A percentile compares a stretch with the other conserved stretches of the same genome.
Conservation (phyloP, 2,888 invertebrate genomes). For the Harpagoxenus sublaevis region DNA sequence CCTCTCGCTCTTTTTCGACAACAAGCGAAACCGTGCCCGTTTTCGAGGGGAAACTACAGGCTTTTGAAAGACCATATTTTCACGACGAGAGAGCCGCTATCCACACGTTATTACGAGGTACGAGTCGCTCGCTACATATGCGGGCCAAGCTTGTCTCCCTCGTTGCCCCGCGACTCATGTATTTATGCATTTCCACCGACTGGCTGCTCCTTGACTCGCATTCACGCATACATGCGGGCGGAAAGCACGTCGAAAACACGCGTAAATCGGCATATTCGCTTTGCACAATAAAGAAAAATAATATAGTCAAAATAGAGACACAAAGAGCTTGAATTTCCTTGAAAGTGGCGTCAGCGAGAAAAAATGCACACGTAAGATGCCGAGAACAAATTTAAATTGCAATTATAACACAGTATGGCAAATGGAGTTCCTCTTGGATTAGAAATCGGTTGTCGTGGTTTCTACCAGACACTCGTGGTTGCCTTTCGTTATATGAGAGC, state of each 20-base stretch:
- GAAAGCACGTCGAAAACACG: conserved; percentile 27
- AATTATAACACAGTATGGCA: conserved; percentile 12
- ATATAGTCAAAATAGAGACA: neutral
- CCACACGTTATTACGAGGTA: conserved; percentile 81
- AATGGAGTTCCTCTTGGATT: conserved; percentile 18
- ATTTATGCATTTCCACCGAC: conserved; percentile 84
- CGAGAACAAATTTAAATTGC: neutral
- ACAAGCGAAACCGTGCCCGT: conserved; percentile 54
- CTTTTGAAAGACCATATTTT: conserved; percentile 80
- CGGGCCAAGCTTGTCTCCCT: conserved; percentile 79
- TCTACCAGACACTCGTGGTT: conserved; percentile 39
- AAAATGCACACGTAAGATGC: neutral
- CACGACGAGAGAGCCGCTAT: conserved; percentile 74
- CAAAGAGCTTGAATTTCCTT: neutral
- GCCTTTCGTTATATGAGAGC: conserved; percentile 81
- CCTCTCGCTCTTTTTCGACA: conserved; percentile 59
- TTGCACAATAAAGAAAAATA: conserved; percentile 25
- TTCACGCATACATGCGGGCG: conserved; percentile 42
- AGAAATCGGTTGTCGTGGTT: conserved; percentile 4
- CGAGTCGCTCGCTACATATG: conserved; percentile 79
- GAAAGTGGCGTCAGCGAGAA: neutral
- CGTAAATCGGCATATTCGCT: conserved; percentile 40
- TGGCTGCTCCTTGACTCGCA: conserved; percentile 68
- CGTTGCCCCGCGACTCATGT: conserved; percentile 82
- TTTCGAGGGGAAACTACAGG: conserved; percentile 66